Conservation (phyloP, 2,113 vertebrate genomes). For the Onychostruthus taczanowskii region DNA sequence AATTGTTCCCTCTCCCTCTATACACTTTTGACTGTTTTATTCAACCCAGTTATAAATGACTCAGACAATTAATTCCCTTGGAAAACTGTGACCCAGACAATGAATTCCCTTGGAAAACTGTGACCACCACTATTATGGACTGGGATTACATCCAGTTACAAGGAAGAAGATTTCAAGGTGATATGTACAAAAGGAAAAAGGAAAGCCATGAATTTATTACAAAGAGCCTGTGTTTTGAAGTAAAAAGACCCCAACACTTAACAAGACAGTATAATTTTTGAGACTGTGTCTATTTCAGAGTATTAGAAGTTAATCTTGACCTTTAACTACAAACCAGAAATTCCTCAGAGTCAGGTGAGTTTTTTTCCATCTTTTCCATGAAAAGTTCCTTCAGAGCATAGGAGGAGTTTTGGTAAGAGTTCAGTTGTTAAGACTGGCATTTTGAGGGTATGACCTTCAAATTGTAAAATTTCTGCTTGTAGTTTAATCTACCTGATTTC, state of each 20-base stretch:
- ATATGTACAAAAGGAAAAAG: background rate
- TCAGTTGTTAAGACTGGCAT: background rate
- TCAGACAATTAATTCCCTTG: background rate
- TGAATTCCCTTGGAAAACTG: background rate
- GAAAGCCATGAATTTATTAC: background rate
- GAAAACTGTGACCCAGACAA: background rate
- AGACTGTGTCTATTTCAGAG: background rate
- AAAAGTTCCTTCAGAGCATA: background rate
- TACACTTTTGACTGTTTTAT: background rate
- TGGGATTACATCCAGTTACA: conserved; percentile 1
- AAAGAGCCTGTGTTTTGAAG: background rate
- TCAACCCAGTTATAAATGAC: background rate
- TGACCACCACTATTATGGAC: conserved; percentile 5
- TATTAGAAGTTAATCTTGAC: background rate
- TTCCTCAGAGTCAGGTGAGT: background rate
- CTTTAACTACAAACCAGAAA: background rate
- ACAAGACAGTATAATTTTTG: background rate
- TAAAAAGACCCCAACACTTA: background rate
- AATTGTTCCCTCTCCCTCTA: conserved; percentile 2
- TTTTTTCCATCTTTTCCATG: background rate
- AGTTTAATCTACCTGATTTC: background rate
- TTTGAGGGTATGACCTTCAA: background rate
- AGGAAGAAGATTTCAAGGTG: conserved; percentile 7
- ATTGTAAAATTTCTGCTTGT: background rate
- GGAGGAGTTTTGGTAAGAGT: background rate